A percentile compares a stretch with the other conserved stretches of the same genome.
Conservation (phyloP, 2,113 vertebrate genomes). For the Strix aluco region DNA sequence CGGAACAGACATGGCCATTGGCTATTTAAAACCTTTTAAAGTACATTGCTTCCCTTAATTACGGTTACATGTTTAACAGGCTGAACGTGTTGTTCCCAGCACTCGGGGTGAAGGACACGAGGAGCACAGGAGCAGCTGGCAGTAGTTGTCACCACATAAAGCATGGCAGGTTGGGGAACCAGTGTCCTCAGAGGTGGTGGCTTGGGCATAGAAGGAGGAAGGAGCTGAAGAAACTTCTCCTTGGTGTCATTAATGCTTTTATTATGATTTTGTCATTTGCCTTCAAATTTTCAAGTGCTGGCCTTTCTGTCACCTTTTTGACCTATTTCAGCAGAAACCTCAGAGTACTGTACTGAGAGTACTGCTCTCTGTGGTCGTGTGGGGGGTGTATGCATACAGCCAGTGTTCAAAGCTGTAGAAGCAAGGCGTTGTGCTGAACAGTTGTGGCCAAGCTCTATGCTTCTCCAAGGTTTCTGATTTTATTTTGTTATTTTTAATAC, state of each 20-base stretch:
- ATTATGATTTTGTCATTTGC: neutral
- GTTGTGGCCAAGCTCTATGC: neutral
- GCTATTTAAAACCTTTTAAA: neutral
- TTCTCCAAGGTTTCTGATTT: neutral
- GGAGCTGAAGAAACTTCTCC: neutral
- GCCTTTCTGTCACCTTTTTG: neutral
- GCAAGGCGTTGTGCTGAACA: neutral
- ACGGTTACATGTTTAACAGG: fast-evolving
- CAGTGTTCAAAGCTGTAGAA: neutral
- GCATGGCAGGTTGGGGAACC: neutral
- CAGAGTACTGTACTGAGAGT: neutral
- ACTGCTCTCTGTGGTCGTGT: neutral
- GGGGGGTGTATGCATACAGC: fast-evolving
- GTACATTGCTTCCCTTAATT: neutral
- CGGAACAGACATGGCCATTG: fast-evolving
- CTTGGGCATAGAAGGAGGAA: neutral
- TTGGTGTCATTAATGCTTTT: neutral
- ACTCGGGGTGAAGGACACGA: neutral
- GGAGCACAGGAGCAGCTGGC: neutral
- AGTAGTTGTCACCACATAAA: neutral
- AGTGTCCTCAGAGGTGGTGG: neutral
- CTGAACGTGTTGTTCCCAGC: neutral
- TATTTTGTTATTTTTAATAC: neutral
- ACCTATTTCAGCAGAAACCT: neutral
- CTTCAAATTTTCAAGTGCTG: neutral